phyloP scores from a whole-genome alignment of 2,888 invertebrate species.

The Caprella mutica region DNA sequence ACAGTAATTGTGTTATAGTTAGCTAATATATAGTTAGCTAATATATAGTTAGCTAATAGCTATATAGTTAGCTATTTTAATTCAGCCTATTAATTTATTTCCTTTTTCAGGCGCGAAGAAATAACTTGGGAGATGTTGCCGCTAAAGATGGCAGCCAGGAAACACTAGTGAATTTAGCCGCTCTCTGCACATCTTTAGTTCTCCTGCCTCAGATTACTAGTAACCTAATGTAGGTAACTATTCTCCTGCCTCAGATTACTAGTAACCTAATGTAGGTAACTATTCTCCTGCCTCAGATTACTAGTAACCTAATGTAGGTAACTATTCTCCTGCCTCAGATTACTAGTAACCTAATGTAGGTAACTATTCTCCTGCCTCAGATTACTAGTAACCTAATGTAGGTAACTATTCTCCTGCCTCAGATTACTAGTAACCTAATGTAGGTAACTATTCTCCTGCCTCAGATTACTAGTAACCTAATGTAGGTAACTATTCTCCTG shows the following conservation, averaged over 20 bases:
- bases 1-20: too few relatives aligned
- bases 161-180: conserved; percentile 82
- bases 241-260: conserved; percentile 57
- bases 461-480: too few relatives aligned
- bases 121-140: conserved; percentile 83
- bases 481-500: too few relatives aligned
- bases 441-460: neutral
- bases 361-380: neutral
- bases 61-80: too few relatives aligned
- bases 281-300: conserved; percentile 55
- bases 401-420: neutral
- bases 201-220: conserved; percentile 57
- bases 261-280: conserved; percentile 38
- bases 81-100: too few relatives aligned
- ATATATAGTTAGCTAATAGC: too few relatives aligned
- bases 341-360: conserved; percentile 42
- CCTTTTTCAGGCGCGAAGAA: conserved; percentile 54
- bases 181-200: conserved; percentile 64
- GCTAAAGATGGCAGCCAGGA: conserved; percentile 96
- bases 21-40: too few relatives aligned
- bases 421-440: too few relatives aligned
- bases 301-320: conserved; percentile 40
- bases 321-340: conserved; percentile 54
- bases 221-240: conserved; percentile 35
- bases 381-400: too few relatives aligned